Evolutionary conservation across 2,113 vertebrate genomes (phyloP), one percentile per base, ranked within the genome.

Genomic region (Cromileptes altivelis): DNA sequence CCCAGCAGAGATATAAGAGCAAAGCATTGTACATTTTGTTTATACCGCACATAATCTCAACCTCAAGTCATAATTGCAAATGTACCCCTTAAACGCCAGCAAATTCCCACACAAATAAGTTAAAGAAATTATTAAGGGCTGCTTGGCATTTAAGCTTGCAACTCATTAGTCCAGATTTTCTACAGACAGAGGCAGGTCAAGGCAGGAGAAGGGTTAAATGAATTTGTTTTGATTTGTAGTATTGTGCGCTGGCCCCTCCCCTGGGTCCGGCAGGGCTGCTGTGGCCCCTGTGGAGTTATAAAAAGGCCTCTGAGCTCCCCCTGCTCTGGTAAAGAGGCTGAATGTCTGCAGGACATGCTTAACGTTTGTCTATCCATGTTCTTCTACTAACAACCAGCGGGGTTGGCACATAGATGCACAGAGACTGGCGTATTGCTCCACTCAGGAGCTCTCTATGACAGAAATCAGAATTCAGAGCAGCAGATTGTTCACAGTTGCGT

Each of bases 331-430:
- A 95, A 92, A 93, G 89, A 93, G 91, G 89, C 91, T 91, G 90
- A 95, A 94, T 92, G 94, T 94, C 95, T 93, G 94, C 92, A 90
- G 93, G 93, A 94, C 91, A 94, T 95, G 92, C 94, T 95, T 86
- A 92, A 91, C 82, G 80, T 95, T 91, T 91, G 92, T 94, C 88
- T 89, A 77, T 91, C 81, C 75, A 85, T 92, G 93, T 94, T 91
- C 80, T 77, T 90, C 83, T 92, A 84, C 93, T 94, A 89, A 89
- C 84, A 81, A 84, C 85, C 89, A 90, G 61, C 60, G 19, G 69
- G 70, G 85, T 77, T 94, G 89, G 85, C 89, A 70, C 76, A 82
- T 94, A 82, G 90, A 93, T 94, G 93, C 90, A 58, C 88, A 94
- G 92, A 93, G 86, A 89, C 87, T 84, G 89, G 81, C 80, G 2